Evolutionary conservation across 2,113 vertebrate species (phyloP), one percentile per base, ranked within the genome.

Genomic region (Xenotilapia flavipinnis): DNA sequence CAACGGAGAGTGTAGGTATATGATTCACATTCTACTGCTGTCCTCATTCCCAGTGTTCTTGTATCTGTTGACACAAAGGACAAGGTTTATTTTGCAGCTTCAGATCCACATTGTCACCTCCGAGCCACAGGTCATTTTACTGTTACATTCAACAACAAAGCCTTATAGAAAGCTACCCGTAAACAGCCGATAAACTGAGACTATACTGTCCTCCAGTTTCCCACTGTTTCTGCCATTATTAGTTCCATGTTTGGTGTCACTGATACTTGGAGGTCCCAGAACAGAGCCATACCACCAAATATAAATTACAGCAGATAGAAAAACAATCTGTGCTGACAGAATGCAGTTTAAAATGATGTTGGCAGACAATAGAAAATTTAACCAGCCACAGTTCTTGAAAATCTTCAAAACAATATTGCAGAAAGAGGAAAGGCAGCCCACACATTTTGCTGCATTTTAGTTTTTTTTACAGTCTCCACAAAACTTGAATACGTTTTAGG

Each of bases 11-110:
- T 77, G 75, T 55, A 89, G 40, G 80, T 85, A 60, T 90, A 86
- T 85, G 83, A 90, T 93, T 92, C 79, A 90, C 49, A 6, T 85
- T 15, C 79, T 80, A 23, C 9, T 77, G 80, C 86, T 56, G 60
- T 19, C 5, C 73, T 68, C 31, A 68, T n/a, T 70, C 31, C 28
- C 45, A 33, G 2, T 83, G 47, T 77, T 65, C 45, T 73, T 85
- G 68, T 88, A 83, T 83, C 81, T 47, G 33, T 54, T 82, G 91
- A 21, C 80, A 84, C 31, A 54, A 9, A 90, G 89, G 87, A 73
- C 84, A 73, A 80, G 54, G 51, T 92, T 86, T 38, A 51, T 55
- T 83, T 85, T 79, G 58, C 68, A 62, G 53, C 62, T 81, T 83
- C 77, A 83, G 51, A 82, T 58, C 54, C 58, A 85, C 80, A 84